Conservation (phyloP, 2,113 vertebrate species). For the Dryoscopus gambensis region DNA sequence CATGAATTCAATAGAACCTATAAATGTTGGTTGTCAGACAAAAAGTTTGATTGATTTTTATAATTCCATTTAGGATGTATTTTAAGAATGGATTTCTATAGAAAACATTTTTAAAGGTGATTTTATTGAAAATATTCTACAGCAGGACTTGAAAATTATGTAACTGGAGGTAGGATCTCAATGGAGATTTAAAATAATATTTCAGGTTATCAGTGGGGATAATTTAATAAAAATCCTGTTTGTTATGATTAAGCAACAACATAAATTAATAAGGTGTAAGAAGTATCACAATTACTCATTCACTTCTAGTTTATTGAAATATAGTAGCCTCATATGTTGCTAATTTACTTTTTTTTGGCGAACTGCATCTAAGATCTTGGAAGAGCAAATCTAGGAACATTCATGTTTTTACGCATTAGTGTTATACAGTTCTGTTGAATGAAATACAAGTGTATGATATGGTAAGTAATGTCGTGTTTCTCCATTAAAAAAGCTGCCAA, state of each 20-base stretch:
- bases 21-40: slow-evolving; percentile 35
- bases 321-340: neutral
- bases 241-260: slow-evolving; percentile 1
- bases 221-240: neutral
- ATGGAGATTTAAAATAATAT: slow-evolving; percentile 36
- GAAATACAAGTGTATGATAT: neutral
- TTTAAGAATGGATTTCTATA: slow-evolving; percentile 18
- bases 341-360: neutral
- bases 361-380: neutral
- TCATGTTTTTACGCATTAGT: neutral
- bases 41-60: slow-evolving; percentile 58
- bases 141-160: neutral
- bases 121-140: slow-evolving; percentile 43
- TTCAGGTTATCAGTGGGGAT: slow-evolving; percentile 22
- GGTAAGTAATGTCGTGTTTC: neutral
- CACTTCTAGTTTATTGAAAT: neutral
- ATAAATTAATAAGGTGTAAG: neutral
- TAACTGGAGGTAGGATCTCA: neutral
- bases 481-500: slow-evolving; percentile 20
- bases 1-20: slow-evolving; percentile 35
- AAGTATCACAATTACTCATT: neutral
- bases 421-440: neutral
- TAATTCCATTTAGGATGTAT: slow-evolving; percentile 9
- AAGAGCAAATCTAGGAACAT: neutral
- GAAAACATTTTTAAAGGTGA: slow-evolving; percentile 42